Evolutionary conservation across 2,888 invertebrate genomes (phyloP), one percentile per base, ranked within the genome.

Genomic region (Drosophila borealis): DNA sequence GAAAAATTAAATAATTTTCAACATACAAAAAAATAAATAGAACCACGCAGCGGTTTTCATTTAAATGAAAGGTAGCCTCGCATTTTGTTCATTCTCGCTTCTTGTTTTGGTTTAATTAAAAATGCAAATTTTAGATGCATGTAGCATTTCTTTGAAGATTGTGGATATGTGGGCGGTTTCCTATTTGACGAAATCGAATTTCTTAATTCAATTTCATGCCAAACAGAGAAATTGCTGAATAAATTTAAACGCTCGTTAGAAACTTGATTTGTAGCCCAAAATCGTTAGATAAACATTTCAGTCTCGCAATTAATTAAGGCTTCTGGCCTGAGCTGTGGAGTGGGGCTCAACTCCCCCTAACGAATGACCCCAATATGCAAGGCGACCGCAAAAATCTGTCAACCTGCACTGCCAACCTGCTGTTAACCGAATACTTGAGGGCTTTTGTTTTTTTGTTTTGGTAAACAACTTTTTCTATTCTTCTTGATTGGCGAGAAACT

Each of bases 301-400:
- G 48, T 51, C 65, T 29, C 29, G 29, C n/a, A 11, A 72, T 75
- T 65, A 78, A 71, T 73, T 68, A 70, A n/a, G 29, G 29, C 45
- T 55, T 29, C n/a, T 5, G 33, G 44, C 9, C 55, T 54, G 48
- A 17, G 17, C 17, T 17, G 2, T 17, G 17, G 17, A 17, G 17
- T 17, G 17, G 17, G 53, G 49, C 34, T 63, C 69, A 66, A 80
- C 78, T 78, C 84, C 87, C 89, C 83, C 82, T 29, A 81, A 51
- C 53, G 67, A 46, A 42, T 78, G 85, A 81, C 81, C 81, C 41
- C 63, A 80, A 66, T 78, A 54, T 13, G 14, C 34, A 51, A 25
- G 3, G 21, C 25, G 50, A n/a, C 37, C 0, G 17, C 61, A 61
- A 51, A 71, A 67, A 78, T 61, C 53, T 74, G 79, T 78, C 79